phyloP scores from a whole-genome alignment of 2,113 vertebrate genomes.

The Chloebia gouldiae region DNA sequence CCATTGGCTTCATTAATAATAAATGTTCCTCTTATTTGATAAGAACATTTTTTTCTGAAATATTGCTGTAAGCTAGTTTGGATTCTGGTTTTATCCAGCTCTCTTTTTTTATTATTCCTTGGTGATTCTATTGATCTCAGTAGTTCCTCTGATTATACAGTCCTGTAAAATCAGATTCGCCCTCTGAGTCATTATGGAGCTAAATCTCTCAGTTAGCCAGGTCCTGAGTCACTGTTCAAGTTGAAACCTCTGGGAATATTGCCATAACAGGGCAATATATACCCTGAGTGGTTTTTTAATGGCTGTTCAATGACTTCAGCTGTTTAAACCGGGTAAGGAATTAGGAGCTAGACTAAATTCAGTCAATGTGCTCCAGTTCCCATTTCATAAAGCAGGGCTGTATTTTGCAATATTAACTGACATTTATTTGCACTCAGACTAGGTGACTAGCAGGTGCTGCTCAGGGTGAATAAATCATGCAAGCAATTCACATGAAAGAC shows the following conservation, averaged over 20 bases:
- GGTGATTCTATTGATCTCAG: not conserved
- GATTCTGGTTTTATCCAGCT: not conserved
- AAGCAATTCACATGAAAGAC: conserved; percentile 5
- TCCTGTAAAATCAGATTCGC: not conserved
- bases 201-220: conserved; percentile 15
- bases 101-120: not conserved
- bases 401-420: conserved; percentile 5
- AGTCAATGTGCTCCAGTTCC: not conserved
- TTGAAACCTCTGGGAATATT: conserved; percentile 32
- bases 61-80: not conserved
- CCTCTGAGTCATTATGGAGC: conserved; percentile 8
- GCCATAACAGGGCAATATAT: not conserved
- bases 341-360: not conserved
- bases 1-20: not conserved
- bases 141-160: not conserved
- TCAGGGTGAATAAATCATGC: conserved; percentile 42
- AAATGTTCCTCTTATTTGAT: not conserved
- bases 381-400: not conserved
- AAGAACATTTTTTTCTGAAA: not conserved
- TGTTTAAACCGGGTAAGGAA: not conserved
- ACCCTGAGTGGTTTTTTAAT: conserved; percentile 21
- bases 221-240: conserved; percentile 19
- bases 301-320: not conserved
- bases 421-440: not conserved
- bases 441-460: conserved; percentile 7